These are phyloP conservation scores for Pelodytes ibericus DNA, from an alignment of 2,797 vertebrate species.

Conservation along the genomic window DNA sequence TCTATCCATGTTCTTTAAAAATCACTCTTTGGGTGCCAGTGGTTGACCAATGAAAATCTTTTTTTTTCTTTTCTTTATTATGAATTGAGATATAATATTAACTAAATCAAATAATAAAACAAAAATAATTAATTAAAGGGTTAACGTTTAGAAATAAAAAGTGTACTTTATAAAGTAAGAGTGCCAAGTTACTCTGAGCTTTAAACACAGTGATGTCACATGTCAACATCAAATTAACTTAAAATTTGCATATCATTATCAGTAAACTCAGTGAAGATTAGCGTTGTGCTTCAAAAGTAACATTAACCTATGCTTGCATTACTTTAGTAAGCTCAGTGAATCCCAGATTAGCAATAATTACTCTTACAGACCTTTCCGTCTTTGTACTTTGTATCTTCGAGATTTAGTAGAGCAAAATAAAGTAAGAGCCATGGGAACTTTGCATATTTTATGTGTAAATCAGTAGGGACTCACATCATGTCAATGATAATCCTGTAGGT, in stretches of 20 bases:
- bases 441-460: constrained; percentile 31
- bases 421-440: constrained; percentile 32
- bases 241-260: constrained; percentile 42
- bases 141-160: too few species aligned
- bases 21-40: too few species aligned
- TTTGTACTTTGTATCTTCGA: constrained; percentile 45
- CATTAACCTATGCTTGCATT: constrained; percentile 45
- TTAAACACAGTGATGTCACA: constrained; percentile 41
- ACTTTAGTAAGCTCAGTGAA: constrained; percentile 43
- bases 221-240: constrained; percentile 35
- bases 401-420: constrained; percentile 34
- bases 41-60: too few species aligned
- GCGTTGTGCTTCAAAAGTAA: constrained; percentile 43
- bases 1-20: too few species aligned
- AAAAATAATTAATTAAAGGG: too few species aligned
- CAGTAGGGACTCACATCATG: constrained; percentile 1
- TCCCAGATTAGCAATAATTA: constrained; percentile 49
- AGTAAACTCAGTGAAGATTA: constrained; percentile 35
- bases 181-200: background rate
- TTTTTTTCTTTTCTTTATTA: too few species aligned
- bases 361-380: constrained; percentile 36
- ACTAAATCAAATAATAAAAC: too few species aligned
- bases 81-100: too few species aligned
- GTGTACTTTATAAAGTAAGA: too few species aligned
- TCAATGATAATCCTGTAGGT: background rate